Percentiles rank a stretch among this genome's conserved stretches.
Evolutionary conservation across 2,113 vertebrate species (phyloP).

Genomic region (Brachyistius frenatus): DNA sequence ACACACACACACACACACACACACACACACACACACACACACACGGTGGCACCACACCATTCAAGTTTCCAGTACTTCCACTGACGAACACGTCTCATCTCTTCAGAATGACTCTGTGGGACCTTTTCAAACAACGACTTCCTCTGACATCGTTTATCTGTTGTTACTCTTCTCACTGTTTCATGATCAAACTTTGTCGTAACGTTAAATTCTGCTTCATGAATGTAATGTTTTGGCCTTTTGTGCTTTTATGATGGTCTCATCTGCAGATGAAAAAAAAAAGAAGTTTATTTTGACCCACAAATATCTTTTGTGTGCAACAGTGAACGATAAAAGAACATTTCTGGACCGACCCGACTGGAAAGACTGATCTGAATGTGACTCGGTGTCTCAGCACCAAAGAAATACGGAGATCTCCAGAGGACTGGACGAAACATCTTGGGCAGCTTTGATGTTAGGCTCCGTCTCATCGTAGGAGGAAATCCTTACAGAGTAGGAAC

Average conservation of each 20-base stretch:
- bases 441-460: slow-evolving; percentile 1
- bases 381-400: background rate
- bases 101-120: slow-evolving; percentile 41
- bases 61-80: slow-evolving; percentile 55
- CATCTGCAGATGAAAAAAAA: background rate
- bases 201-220: background rate
- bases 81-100: slow-evolving; percentile 27
- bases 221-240: background rate
- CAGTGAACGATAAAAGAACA: background rate
- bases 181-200: background rate
- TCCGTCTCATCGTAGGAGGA: background rate
- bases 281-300: slow-evolving; percentile 13
- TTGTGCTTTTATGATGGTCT: background rate
- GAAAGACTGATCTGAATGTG: background rate
- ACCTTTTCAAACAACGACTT: slow-evolving; percentile 12
- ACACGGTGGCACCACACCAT: slow-evolving; percentile 59
- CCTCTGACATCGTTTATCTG: slow-evolving; percentile 34
- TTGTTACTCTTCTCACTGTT: background rate
- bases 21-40: slow-evolving; percentile 27
- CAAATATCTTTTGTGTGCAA: slow-evolving; percentile 22
- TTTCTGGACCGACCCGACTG: slow-evolving; percentile 1
- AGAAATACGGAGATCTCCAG: background rate
- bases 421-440: background rate
- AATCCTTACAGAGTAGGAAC: too few species aligned
- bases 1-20: slow-evolving; percentile 27